A percentile compares a stretch with the other conserved stretches of the same genome.
Evolutionary conservation across 2,888 invertebrate genomes (phyloP).

Genomic region (Drosophila kambysellisi): DNA sequence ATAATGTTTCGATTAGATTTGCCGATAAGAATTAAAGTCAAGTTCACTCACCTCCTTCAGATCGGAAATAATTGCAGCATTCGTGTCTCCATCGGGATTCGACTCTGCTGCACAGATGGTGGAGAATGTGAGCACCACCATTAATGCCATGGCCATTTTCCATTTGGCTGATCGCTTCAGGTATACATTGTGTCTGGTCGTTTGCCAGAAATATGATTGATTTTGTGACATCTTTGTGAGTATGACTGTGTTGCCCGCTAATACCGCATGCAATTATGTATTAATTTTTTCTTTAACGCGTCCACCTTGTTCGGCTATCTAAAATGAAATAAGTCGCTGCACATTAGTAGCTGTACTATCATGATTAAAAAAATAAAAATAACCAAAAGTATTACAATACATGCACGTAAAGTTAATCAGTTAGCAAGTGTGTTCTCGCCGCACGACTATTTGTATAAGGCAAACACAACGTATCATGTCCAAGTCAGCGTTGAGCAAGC

Average conservation of each 20-base stretch:
- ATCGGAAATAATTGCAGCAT: slow-evolving; percentile 61
- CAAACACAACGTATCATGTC: slow-evolving; percentile 50
- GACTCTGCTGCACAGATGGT: slow-evolving; percentile 82
- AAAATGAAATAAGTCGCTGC: slow-evolving; percentile 55
- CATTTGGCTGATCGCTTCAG: slow-evolving; percentile 83
- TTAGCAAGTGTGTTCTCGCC: slow-evolving; percentile 50
- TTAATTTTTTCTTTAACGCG: slow-evolving; percentile 33
- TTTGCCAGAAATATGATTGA: slow-evolving; percentile 85
- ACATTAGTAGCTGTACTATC: slow-evolving; percentile 36
- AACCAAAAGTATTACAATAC: slow-evolving; percentile 2
- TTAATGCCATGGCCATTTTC: slow-evolving; percentile 81
- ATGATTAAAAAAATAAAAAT: not conserved
- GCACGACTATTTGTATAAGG: slow-evolving; percentile 61
- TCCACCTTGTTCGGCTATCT: slow-evolving; percentile 56
- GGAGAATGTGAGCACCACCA: slow-evolving; percentile 82
- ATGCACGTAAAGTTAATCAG: slow-evolving; percentile 51
- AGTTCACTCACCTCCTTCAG: slow-evolving; percentile 65
- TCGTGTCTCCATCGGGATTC: slow-evolving; percentile 68
- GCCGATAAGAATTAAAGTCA: not conserved
- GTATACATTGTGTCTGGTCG: slow-evolving; percentile 84
- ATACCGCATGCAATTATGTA: slow-evolving; percentile 35
- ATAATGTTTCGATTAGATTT: not conserved
- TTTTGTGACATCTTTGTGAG: slow-evolving; percentile 83
- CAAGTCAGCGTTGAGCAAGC: slow-evolving; percentile 53
- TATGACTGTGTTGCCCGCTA: slow-evolving; percentile 17